Evolutionary conservation across 2,797 vertebrate species (phyloP), one percentile per base, ranked within the genome.

Genomic region (Gobionotothen gibberifrons): DNA sequence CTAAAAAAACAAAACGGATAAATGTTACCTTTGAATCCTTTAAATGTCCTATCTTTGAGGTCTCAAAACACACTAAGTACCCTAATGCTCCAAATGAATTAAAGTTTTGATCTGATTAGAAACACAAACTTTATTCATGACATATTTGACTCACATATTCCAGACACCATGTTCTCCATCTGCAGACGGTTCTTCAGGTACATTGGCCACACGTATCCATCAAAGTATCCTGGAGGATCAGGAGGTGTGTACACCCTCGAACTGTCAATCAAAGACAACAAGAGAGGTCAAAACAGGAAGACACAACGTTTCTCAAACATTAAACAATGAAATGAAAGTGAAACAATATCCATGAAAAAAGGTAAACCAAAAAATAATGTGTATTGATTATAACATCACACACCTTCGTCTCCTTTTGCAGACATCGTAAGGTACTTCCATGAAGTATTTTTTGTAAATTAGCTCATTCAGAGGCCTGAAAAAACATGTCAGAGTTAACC

Each of bases 181-280:
- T 96, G 94, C 55, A 61, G 82, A 54, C 91, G 95, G 79, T 98
- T 95, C 85, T 95, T 96, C 57, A 97, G 82, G 88, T 97, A 98
- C 97, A 97, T 98, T 46, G 97, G 97, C 97, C 97, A 99, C 82
- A 99, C 97, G 0, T 98, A 92, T 88, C 95, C 92, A 26, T 98
- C 96, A 63, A 99, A 98, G 82, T 96, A 98, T 3, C 95, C 96
- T 0, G 95, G 95, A 17, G 94, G 90, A 79, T 99, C 97, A 48
- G 97, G 96, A 73, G 98, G 97, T 1, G 82, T 80, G 85, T 98
- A 98, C 19, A 95, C 85, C 72, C 97, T 95, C 11, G 78, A 95
- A 83, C 97, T 99, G 77, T 67, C 58, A 61, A 55, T 79, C 36
- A 85, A 58, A 84, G 17, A 77, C 11, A 54, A 32, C 5, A 68